These are phyloP conservation scores for Paedocypris micromegethes DNA, from an alignment of 2,797 vertebrate genomes.

Conservation along the genomic window DNA sequence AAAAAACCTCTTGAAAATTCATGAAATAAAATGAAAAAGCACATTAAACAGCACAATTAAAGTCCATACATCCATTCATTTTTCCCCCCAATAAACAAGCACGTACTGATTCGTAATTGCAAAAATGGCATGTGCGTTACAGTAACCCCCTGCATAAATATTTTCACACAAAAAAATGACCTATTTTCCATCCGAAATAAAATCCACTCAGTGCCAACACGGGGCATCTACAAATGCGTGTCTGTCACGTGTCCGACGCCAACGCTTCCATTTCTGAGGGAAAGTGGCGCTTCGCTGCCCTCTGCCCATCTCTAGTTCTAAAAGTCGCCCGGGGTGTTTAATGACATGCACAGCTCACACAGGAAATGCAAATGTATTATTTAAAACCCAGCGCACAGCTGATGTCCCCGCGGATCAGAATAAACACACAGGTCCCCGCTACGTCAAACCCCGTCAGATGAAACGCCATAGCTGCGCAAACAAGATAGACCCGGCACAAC, in stretches of 20 bases:
- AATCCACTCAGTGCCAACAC: conserved; percentile 11
- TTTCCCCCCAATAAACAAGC: not conserved
- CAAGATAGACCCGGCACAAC: conserved; percentile 5
- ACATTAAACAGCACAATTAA: no score
- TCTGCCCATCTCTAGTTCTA: conserved; percentile 28
- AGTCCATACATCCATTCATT: not conserved
- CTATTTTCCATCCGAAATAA: conserved; percentile 25
- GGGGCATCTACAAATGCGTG: conserved; percentile 18
- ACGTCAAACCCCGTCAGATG: conserved; percentile 20
- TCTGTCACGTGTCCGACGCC: conserved; percentile 23
- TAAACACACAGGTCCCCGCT: conserved; percentile 21
- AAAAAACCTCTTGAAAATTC: no score
- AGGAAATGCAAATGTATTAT: conserved; percentile 39
- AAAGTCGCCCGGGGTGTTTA: conserved; percentile 37
- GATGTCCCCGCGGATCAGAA: conserved; percentile 31
- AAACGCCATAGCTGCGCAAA: conserved; percentile 24
- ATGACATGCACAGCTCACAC: conserved; percentile 35
- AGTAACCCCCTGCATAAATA: conserved; percentile 11
- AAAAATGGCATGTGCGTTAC: conserved; percentile 21
- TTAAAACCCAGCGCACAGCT: conserved; percentile 29
- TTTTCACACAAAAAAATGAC: not conserved
- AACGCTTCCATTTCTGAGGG: conserved; percentile 17
- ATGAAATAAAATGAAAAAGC: no score
- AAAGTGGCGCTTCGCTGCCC: conserved; percentile 23
- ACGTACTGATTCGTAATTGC: conserved; percentile 4